Evolutionary conservation across 2,797 vertebrate species (phyloP), one percentile per base, ranked within the genome.

Genomic region (Lagocephalus sceleratus): DNA sequence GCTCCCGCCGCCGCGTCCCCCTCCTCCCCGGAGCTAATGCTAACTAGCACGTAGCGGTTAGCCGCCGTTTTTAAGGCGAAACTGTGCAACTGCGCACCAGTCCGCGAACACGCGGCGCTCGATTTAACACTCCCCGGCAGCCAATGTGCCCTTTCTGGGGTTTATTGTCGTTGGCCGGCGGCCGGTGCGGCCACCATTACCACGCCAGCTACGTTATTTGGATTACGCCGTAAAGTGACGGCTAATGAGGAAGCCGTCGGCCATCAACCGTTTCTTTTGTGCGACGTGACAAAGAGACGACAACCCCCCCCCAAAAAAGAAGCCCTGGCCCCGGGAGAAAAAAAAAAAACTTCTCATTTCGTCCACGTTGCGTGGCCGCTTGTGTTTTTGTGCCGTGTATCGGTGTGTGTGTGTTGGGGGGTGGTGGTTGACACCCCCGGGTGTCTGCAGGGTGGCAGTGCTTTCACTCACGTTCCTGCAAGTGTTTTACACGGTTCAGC

Each of bases 231-330:
- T 42, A 20, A 45, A 76, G 68, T 60, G 73, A 75, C 70, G 51
- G 68, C 66, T 79, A 62, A 83, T 69, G 78, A 84, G 74, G 79
- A 85, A 85, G 82, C 83, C 80, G 73, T 73, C 46, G 70, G 60
- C 57, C 59, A 63, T 66, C 70, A 59, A 75, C 58, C 50, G 58
- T 56, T 17, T 74, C 60, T 81, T 68, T 75, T 78, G 76, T 84
- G 66, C 68, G 66, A 56, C 63, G 57, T 68, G 63, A 81, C 77
- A 80, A 78, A 71, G 81, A 74, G 44, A 56, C 45, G 63, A 8
- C 20, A 45, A 67, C 48, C 6, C 20, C 20, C 6, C 5, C 20
- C 6, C 6, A 1, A 35, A 46, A 44, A 38, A 11, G 12, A 19
- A 35, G 32, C 32, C 10, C 1, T 35, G 12, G 14, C 32, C 32